Conservation (phyloP, 2,797 vertebrate species). For the Gallinago solitaria region DNA sequence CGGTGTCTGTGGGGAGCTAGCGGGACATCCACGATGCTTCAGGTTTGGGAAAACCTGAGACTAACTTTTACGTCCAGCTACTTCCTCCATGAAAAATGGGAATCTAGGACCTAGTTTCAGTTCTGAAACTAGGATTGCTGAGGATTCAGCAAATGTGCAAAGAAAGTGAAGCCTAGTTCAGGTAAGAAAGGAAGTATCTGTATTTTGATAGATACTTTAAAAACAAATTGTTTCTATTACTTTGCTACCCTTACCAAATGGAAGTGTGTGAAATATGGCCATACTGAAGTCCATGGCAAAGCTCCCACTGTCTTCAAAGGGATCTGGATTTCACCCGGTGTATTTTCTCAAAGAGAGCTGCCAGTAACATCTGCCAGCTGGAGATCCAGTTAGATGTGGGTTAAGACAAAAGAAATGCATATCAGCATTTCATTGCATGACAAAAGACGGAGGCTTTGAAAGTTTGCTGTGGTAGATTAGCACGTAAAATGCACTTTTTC, state of each 20-base stretch:
- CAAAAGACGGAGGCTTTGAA: slow-evolving; percentile 35
- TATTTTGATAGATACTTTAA: neutral
- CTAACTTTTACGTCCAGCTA: neutral
- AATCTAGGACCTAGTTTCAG: neutral
- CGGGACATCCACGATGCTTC: neutral
- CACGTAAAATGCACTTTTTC: neutral
- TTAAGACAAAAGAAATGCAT: slow-evolving; percentile 63
- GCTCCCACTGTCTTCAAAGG: slow-evolving; percentile 44
- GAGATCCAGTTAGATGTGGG: slow-evolving; percentile 35
- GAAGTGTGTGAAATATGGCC: neutral
- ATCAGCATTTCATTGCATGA: slow-evolving; percentile 39
- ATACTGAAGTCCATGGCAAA: slow-evolving; percentile 11
- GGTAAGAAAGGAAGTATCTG: neutral
- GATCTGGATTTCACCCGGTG: slow-evolving; percentile 17
- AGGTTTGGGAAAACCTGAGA: neutral
- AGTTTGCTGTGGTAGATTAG: slow-evolving; percentile 14
- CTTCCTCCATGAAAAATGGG: neutral
- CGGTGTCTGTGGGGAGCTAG: neutral
- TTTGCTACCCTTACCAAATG: neutral
- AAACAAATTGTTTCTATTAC: neutral
- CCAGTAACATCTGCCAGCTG: slow-evolving; percentile 66
- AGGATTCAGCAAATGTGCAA: neutral
- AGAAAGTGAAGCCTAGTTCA: neutral
- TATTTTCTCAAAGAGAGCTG: slow-evolving; percentile 49
- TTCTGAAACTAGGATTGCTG: neutral